Conservation (phyloP, 2,888 invertebrate species). For the Proisotoma minuta region DNA sequence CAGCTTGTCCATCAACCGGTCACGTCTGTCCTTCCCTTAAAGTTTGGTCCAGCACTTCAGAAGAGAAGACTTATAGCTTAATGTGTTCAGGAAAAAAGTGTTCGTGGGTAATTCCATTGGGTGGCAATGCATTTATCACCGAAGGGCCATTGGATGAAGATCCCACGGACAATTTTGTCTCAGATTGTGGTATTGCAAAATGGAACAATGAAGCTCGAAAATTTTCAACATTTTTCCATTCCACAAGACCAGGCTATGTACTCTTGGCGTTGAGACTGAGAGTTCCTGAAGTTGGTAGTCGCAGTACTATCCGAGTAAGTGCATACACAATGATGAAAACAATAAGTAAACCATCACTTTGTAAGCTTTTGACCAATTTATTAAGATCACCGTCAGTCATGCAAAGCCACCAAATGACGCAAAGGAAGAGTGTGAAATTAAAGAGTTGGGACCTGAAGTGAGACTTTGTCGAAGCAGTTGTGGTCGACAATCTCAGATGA, state of each 20-base stretch:
- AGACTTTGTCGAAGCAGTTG: background rate
- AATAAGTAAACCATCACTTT: too few relatives aligned
- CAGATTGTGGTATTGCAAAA: slow-evolving; percentile 30
- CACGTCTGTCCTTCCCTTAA: slow-evolving; percentile 4
- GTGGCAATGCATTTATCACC: slow-evolving; percentile 39
- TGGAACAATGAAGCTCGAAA: slow-evolving; percentile 24
- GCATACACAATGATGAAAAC: too few relatives aligned
- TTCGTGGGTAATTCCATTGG: slow-evolving; percentile 32
- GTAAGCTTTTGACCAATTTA: background rate
- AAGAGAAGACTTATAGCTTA: background rate
- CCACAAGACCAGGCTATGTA: slow-evolving; percentile 23
- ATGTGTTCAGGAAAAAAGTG: slow-evolving; percentile 14
- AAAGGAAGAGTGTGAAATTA: background rate
- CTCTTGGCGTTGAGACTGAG: slow-evolving; percentile 30
- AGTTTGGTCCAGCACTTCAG: background rate
- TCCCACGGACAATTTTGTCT: slow-evolving; percentile 5
- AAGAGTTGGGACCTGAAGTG: background rate
- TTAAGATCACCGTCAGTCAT: background rate
- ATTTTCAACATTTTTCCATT: slow-evolving; percentile 36
- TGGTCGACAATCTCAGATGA: background rate
- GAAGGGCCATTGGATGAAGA: background rate
- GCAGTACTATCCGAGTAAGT: slow-evolving; percentile 10
- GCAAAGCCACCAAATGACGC: background rate
- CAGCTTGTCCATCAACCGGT: background rate
- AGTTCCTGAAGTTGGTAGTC: slow-evolving; percentile 28